phyloP scores from a whole-genome alignment of 2,113 vertebrate species.

The Ancistrus triradiatus region DNA sequence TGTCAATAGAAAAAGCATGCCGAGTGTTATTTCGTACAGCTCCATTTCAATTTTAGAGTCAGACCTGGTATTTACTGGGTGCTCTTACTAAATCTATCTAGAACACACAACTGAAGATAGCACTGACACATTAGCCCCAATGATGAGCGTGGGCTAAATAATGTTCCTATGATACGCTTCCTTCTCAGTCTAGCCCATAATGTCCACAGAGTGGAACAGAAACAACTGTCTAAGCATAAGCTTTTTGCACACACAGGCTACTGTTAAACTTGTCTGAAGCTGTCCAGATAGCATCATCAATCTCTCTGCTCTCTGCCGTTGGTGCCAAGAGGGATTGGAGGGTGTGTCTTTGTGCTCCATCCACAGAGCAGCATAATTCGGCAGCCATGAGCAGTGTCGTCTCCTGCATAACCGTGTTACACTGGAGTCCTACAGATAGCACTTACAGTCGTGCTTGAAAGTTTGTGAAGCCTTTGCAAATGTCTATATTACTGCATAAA shows the following conservation, averaged over 20 bases:
- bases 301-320: conserved; percentile 8
- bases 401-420: neutral
- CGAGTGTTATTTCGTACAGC: too few species aligned
- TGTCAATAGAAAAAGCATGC: too few species aligned
- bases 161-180: conserved; percentile 26
- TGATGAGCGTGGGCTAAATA: conserved; percentile 28
- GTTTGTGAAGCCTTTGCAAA: too few species aligned
- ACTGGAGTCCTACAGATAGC: too few species aligned
- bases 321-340: neutral
- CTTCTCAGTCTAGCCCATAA: conserved; percentile 25
- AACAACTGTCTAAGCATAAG: conserved; percentile 40
- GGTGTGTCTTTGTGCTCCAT: neutral
- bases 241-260: neutral
- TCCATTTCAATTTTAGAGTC: too few species aligned
- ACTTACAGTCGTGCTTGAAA: too few species aligned
- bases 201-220: conserved; percentile 43
- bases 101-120: too few species aligned
- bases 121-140: too few species aligned
- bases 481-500: too few species aligned
- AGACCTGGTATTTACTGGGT: too few species aligned
- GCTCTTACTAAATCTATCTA: too few species aligned
- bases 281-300: conserved; percentile 16
- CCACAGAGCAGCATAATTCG: neutral
- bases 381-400: too few species aligned
- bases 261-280: conserved; percentile 2